Conservation (phyloP, 35 echinoderm and acorn worm genomes). For the Diadema setosum region DNA sequence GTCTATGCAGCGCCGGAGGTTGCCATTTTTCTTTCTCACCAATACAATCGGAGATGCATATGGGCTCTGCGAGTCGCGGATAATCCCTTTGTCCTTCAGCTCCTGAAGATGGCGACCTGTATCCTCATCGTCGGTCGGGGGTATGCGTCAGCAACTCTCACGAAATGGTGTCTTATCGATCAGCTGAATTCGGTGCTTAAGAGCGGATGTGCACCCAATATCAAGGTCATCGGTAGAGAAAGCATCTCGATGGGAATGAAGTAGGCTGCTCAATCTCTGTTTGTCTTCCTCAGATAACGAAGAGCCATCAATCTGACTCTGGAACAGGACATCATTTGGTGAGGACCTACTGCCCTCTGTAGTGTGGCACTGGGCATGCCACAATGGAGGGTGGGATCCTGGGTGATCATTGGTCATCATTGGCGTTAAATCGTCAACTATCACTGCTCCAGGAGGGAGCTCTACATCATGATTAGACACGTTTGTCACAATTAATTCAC, state of each 20-base stretch:
- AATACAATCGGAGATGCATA: constrained; percentile 45
- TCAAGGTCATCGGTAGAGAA: constrained; percentile 60
- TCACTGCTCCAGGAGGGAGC: too few relatives aligned
- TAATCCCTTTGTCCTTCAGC: constrained; percentile 45
- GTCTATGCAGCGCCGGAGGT: constrained; percentile 45
- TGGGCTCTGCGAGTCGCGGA: constrained; percentile 46
- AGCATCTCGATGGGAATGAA: too few relatives aligned
- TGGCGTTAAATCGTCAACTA: too few relatives aligned
- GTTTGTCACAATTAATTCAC: background rate
- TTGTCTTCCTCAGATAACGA: too few relatives aligned
- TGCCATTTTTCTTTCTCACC: constrained; percentile 52
- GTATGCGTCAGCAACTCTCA: constrained; percentile 9
- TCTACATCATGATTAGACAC: too few relatives aligned
- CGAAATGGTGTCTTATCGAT: constrained; percentile 50
- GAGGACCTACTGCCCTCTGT: too few relatives aligned
- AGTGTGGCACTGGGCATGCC: too few relatives aligned
- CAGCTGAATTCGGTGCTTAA: constrained; percentile 37
- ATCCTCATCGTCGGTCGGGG: constrained; percentile 50
- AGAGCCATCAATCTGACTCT: too few relatives aligned
- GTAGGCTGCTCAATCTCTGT: too few relatives aligned
- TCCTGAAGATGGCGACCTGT: constrained; percentile 31
- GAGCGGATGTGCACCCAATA: constrained; percentile 52
- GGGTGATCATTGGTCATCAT: too few relatives aligned
- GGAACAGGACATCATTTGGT: too few relatives aligned
- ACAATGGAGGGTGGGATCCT: too few relatives aligned